phyloP scores from a whole-genome alignment of 2,797 vertebrate species.

The Amphiprion clarkii region DNA sequence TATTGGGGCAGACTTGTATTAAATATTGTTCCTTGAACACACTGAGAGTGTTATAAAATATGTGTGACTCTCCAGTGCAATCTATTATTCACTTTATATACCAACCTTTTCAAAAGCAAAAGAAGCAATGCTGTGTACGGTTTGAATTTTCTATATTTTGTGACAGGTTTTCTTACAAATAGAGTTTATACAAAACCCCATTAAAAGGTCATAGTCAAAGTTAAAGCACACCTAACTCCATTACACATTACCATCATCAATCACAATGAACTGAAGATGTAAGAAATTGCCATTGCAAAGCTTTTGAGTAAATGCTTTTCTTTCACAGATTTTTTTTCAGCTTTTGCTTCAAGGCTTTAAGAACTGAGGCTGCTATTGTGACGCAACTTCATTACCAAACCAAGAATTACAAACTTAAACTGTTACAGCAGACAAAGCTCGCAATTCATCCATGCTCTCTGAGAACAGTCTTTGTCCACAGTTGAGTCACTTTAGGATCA shows the following conservation, averaged over 20 bases:
- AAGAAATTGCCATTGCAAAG: neutral
- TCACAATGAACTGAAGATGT: neutral
- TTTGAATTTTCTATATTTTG: neutral
- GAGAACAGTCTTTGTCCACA: conserved; percentile 63
- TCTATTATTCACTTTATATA: neutral
- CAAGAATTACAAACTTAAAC: conserved; percentile 47
- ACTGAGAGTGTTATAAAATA: neutral
- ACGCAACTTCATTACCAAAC: conserved; percentile 44
- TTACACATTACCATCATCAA: neutral
- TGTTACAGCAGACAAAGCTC: conserved; percentile 75
- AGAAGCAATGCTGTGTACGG: neutral
- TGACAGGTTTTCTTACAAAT: neutral
- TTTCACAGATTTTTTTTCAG: neutral
- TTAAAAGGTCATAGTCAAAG: neutral
- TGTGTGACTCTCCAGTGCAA: neutral
- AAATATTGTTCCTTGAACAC: neutral
- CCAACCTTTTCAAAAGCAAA: neutral
- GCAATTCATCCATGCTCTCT: conserved; percentile 63
- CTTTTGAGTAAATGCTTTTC: neutral
- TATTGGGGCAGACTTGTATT: neutral
- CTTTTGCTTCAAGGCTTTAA: conserved; percentile 28
- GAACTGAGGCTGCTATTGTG: conserved; percentile 33
- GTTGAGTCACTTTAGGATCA: conserved; percentile 24
- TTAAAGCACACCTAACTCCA: neutral
- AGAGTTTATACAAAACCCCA: neutral